Conservation (phyloP, 2,113 vertebrate genomes). For the Pteruthius melanotis region DNA sequence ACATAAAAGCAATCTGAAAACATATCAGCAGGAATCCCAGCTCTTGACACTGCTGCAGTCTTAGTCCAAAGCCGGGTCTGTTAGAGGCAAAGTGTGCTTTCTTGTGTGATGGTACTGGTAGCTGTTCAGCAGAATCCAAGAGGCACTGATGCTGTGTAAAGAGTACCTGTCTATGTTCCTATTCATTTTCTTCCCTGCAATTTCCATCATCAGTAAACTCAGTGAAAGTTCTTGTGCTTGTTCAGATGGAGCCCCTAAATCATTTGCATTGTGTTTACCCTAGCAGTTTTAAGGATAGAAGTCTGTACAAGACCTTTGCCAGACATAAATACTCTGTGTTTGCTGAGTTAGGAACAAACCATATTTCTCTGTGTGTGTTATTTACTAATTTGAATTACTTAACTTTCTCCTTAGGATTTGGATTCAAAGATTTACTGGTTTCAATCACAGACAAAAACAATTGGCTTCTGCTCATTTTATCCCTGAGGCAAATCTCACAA, state of each 20-base stretch:
- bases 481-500: neutral
- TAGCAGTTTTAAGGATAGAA: neutral
- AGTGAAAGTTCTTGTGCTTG: neutral
- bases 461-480: neutral
- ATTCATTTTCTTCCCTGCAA: neutral
- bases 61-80: neutral
- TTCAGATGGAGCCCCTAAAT: neutral
- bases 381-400: neutral
- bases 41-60: neutral
- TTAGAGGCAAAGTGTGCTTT: neutral
- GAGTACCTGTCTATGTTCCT: neutral
- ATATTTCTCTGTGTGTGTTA: neutral
- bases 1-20: neutral
- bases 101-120: neutral
- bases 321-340: neutral
- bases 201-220: neutral
- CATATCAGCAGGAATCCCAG: neutral
- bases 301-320: neutral
- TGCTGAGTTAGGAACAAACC: neutral
- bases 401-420: neutral
- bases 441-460: neutral
- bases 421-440: neutral
- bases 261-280: neutral
- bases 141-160: neutral
- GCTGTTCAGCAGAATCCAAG: neutral